Evolutionary conservation across 1,140 invertebrate genomes (phyloP).

Genomic region (Ooceraea biroi): DNA sequence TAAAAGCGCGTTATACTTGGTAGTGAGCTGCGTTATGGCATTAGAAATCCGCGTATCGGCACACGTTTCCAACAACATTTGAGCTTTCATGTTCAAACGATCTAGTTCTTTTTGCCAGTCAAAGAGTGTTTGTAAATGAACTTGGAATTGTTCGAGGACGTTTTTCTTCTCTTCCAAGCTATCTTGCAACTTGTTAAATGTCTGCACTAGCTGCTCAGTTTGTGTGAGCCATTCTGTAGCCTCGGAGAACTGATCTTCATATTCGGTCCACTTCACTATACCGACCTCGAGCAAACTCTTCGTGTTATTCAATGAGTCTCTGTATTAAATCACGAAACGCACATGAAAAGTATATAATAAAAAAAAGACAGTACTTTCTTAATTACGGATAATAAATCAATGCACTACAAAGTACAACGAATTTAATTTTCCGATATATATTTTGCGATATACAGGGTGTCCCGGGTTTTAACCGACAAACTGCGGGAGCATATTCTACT

Average conservation of each 20-base stretch:
- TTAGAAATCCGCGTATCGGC: constrained; percentile 97
- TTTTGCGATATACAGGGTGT: too few species aligned
- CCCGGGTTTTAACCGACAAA: too few species aligned
- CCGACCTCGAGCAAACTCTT: constrained; percentile 95
- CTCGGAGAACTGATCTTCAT: constrained; percentile 96
- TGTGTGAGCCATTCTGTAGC: constrained; percentile 95
- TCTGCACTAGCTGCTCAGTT: constrained; percentile 94
- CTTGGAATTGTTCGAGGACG: constrained; percentile 96
- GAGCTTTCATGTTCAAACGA: constrained; percentile 96
- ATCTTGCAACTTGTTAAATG: constrained; percentile 96
- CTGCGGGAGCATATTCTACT: too few species aligned
- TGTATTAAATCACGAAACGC: constrained; percentile 77
- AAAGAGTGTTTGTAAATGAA: constrained; percentile 95
- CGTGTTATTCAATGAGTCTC: constrained; percentile 91
- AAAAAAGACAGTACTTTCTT: too few species aligned
- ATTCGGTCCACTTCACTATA: constrained; percentile 98
- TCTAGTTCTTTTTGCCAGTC: constrained; percentile 98
- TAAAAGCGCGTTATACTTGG: constrained; percentile 97
- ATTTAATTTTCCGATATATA: constrained; percentile 16
- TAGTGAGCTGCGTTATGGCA: constrained; percentile 96
- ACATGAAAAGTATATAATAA: constrained; percentile 59
- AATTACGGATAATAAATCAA: too few species aligned
- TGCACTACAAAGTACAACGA: background rate
- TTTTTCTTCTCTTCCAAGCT: constrained; percentile 95
- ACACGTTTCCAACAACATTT: constrained; percentile 95